These are phyloP conservation scores for Yponomeuta evonymella DNA, from an alignment of 2,888 invertebrate genomes.

Conservation along the genomic window DNA sequence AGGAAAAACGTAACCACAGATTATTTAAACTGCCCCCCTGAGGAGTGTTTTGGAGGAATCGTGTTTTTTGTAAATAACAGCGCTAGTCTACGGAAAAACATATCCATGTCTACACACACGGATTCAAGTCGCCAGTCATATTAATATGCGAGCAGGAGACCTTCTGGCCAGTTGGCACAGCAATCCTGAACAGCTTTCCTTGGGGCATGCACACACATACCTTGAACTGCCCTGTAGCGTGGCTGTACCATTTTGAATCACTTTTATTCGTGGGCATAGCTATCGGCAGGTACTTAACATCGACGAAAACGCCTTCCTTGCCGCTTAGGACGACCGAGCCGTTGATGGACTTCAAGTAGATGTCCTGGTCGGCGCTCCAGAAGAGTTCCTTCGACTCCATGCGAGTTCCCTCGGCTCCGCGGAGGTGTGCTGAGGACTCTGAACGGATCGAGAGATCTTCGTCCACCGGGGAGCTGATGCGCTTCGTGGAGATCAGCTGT, in stretches of 20 bases:
- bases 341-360: conserved; percentile 84
- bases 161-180: conserved; percentile 77
- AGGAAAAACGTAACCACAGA: too few species aligned
- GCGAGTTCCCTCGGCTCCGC: conserved; percentile 87
- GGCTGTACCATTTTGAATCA: conserved; percentile 30
- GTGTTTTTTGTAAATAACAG: too few species aligned
- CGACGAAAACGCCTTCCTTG: conserved; percentile 82
- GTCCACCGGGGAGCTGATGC: conserved; percentile 84
- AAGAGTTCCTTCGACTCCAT: conserved; percentile 83
- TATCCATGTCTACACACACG: conserved; percentile 67
- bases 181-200: conserved; percentile 87
- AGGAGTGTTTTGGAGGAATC: too few species aligned
- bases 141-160: conserved; percentile 80
- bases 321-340: conserved; percentile 83
- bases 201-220: conserved; percentile 94
- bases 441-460: conserved; percentile 81
- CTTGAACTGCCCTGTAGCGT: conserved; percentile 81
- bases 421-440: conserved; percentile 79
- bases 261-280: conserved; percentile 63
- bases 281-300: conserved; percentile 82
- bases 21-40: too few species aligned
- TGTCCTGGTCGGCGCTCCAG: conserved; percentile 87
- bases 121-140: conserved; percentile 77
- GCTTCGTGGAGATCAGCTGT: conserved; percentile 80
- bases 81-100: too few species aligned